Percentiles rank a stretch among this genome's conserved stretches.
phyloP scores from a whole-genome alignment of 2,113 vertebrate genomes.

The Meleagris gallopavo region DNA sequence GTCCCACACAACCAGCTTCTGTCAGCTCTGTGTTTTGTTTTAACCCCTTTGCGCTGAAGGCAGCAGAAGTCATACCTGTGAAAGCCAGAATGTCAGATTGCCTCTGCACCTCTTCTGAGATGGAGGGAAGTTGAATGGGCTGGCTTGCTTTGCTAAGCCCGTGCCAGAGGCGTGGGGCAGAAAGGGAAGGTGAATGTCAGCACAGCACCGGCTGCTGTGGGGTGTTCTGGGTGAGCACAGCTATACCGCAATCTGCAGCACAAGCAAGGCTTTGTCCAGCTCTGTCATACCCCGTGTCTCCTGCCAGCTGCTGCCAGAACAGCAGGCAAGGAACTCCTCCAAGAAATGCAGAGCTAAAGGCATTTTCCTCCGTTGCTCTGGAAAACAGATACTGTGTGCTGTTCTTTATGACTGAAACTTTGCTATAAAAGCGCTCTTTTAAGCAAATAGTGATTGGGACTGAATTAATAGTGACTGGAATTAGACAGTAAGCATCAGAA shows the following conservation, averaged over 20 bases:
- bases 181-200: conserved; percentile 66
- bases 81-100: conserved; percentile 43
- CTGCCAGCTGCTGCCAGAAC: conserved; percentile 73
- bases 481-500: neutral
- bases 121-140: conserved; percentile 52
- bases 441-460: neutral
- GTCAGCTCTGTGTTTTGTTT: conserved; percentile 53
- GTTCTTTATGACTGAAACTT: neutral
- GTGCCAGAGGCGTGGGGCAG: conserved; percentile 66
- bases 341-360: conserved; percentile 14
- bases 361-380: conserved; percentile 28
- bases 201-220: conserved; percentile 69
- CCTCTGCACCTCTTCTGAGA: conserved; percentile 59
- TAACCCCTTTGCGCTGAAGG: conserved; percentile 39
- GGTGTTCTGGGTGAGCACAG: conserved; percentile 68
- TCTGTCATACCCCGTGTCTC: conserved; percentile 75
- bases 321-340: conserved; percentile 69
- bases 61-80: neutral
- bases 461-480: neutral
- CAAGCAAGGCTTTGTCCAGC: conserved; percentile 88
- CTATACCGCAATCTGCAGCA: conserved; percentile 78
- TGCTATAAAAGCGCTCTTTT: neutral
- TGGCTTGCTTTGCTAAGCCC: conserved; percentile 54
- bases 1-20: conserved; percentile 48
- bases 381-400: conserved; percentile 46